phyloP scores from a whole-genome alignment of 2,113 vertebrate genomes.

The Syrrhaptes paradoxus region DNA sequence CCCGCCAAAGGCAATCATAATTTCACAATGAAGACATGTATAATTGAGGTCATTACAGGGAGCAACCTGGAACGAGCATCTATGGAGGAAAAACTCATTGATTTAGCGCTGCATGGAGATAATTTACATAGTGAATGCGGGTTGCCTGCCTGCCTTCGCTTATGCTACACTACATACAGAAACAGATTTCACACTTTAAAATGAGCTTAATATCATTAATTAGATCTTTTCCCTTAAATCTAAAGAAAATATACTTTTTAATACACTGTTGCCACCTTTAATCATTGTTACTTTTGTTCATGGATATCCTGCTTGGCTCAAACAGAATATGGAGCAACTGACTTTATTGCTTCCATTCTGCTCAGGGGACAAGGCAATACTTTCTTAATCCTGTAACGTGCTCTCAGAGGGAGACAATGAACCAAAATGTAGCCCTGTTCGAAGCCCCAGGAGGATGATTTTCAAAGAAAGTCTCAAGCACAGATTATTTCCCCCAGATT shows the following conservation, averaged over 20 bases:
- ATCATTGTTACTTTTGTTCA: not conserved
- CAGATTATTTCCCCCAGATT: not conserved
- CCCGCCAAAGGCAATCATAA: conserved; percentile 66
- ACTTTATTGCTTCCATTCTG: not conserved
- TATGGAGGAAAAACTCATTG: conserved; percentile 53
- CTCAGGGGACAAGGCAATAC: not conserved
- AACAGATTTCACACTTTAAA: not conserved
- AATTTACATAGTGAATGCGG: conserved; percentile 30
- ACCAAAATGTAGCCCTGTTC: not conserved
- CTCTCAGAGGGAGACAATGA: not conserved
- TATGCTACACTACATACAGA: not conserved
- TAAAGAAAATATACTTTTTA: conserved; percentile 17
- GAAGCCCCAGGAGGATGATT: not conserved
- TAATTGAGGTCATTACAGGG: conserved; percentile 74
- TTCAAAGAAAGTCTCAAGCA: not conserved
- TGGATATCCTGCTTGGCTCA: not conserved
- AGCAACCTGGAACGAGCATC: conserved; percentile 57
- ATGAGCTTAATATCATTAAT: conserved; percentile 35
- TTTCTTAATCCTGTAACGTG: not conserved
- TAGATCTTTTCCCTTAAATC: conserved; percentile 27
- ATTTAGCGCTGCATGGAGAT: conserved; percentile 18
- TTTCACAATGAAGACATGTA: conserved; percentile 70
- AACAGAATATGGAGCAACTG: not conserved
- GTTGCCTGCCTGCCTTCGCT: not conserved
- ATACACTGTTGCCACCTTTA: not conserved